A percentile compares a stretch with the other conserved stretches of the same genome.
Evolutionary conservation across 2,113 vertebrate species (phyloP).

Genomic region (Oreocharis arfaki): DNA sequence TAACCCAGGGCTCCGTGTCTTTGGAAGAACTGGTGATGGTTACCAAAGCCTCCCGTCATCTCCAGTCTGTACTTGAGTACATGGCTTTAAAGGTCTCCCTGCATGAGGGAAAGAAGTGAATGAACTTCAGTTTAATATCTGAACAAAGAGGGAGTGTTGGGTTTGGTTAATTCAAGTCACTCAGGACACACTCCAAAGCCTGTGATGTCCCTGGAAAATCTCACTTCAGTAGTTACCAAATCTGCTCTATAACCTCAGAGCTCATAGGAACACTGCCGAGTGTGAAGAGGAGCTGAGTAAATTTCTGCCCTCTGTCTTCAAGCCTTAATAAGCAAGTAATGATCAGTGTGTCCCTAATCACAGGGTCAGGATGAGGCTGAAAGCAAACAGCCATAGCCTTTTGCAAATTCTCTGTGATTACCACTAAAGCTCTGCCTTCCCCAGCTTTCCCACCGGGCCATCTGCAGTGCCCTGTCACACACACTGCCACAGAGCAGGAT

Average conservation of each 20-base stretch:
- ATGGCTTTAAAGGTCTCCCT: not conserved
- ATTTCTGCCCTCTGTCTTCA: slow-evolving; percentile 16
- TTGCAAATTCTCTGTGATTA: not conserved
- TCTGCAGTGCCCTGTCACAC: not conserved
- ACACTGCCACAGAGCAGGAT: not conserved
- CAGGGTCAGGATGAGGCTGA: not conserved
- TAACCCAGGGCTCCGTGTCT: not conserved
- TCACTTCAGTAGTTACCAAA: not conserved
- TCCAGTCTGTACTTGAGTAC: not conserved
- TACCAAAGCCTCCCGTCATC: not conserved
- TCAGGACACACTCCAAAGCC: not conserved
- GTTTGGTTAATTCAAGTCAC: not conserved
- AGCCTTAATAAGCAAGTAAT: slow-evolving; percentile 4
- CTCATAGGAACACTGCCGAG: not conserved
- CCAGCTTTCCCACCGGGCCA: not conserved
- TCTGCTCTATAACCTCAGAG: not conserved
- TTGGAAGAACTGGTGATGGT: not conserved
- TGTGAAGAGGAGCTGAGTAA: not conserved
- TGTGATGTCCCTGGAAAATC: not conserved
- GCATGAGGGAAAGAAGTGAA: not conserved
- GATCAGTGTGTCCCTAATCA: not conserved
- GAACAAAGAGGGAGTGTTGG: not conserved
- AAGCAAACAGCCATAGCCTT: not conserved
- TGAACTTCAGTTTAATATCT: not conserved
- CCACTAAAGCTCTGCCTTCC: not conserved